phyloP scores from a whole-genome alignment of 2,113 vertebrate genomes.

The Stigmatopora argus region DNA sequence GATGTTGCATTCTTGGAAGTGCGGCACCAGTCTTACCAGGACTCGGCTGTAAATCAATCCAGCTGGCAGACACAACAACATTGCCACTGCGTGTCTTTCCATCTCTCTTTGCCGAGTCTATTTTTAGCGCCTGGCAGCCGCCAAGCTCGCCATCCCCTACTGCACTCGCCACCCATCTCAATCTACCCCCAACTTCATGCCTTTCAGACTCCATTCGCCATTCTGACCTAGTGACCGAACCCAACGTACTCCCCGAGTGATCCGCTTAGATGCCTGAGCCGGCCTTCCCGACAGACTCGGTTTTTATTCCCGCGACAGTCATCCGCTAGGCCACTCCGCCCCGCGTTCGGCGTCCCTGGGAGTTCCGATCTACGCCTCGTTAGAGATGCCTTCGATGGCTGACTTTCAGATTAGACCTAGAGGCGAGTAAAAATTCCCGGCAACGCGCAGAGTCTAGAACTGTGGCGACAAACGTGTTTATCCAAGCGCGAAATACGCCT shows the following conservation, averaged over 20 bases:
- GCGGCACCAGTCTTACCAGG: slow-evolving; percentile 35
- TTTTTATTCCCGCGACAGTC: slow-evolving; percentile 16
- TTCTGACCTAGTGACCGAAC: slow-evolving; percentile 40
- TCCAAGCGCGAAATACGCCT: not conserved
- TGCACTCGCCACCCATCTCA: slow-evolving; percentile 23
- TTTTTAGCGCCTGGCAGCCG: slow-evolving; percentile 56
- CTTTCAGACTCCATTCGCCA: slow-evolving; percentile 30
- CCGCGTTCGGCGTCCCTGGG: slow-evolving; percentile 19
- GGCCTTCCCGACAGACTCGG: slow-evolving; percentile 1
- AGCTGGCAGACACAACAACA: slow-evolving; percentile 57
- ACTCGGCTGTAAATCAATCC: slow-evolving; percentile 50
- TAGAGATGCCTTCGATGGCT: slow-evolving; percentile 19
- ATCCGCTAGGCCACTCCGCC: slow-evolving; percentile 21
- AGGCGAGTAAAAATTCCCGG: slow-evolving; percentile 15
- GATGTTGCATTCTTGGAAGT: slow-evolving; percentile 38
- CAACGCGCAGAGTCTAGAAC: not conserved
- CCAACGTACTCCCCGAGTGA: slow-evolving; percentile 31
- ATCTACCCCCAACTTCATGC: slow-evolving; percentile 27
- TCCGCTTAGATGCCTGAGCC: slow-evolving; percentile 19
- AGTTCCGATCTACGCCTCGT: slow-evolving; percentile 22
- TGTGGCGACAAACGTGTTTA: not conserved
- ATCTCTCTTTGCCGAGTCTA: slow-evolving; percentile 56
- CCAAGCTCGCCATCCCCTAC: slow-evolving; percentile 12
- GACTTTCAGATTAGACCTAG: slow-evolving; percentile 39
- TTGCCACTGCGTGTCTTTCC: slow-evolving; percentile 33